Evolutionary conservation across 2,888 invertebrate genomes (phyloP).

Genomic region (Lasioglossum calceatum): DNA sequence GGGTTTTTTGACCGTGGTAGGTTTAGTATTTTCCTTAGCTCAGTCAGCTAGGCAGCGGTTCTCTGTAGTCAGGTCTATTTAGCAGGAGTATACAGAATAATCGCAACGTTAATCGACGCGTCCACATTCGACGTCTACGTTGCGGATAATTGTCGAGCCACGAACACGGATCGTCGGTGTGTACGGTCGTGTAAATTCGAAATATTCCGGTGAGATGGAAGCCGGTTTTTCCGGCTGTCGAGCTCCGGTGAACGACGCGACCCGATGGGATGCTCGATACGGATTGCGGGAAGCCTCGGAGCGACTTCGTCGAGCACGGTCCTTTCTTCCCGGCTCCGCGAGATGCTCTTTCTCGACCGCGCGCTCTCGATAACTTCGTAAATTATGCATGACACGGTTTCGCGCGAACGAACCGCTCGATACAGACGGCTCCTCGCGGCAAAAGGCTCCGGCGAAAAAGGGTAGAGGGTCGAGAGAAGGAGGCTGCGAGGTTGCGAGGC

Average conservation of each 20-base stretch:
- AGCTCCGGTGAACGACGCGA: background rate
- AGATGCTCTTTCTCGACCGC: constrained; percentile 4
- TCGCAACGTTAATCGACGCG: too few species aligned
- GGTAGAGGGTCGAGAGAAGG: background rate
- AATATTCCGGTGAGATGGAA: background rate
- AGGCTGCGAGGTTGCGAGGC: background rate
- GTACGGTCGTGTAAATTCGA: background rate
- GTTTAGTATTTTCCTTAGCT: too few species aligned
- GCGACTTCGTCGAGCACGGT: background rate
- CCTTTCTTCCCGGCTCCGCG: background rate
- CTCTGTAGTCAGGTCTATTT: too few species aligned
- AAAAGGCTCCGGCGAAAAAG: constrained; percentile 2
- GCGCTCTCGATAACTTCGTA: constrained; percentile 33
- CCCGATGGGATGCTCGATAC: background rate
- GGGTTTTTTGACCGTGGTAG: too few species aligned
- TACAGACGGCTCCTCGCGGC: constrained; percentile 18
- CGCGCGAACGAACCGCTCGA: constrained; percentile 34
- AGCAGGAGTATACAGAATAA: too few species aligned
- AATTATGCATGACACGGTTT: constrained; percentile 40
- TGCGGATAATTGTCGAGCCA: too few species aligned
- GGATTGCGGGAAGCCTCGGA: background rate
- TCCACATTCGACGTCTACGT: too few species aligned
- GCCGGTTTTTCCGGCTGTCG: background rate
- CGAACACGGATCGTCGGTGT: too few species aligned
- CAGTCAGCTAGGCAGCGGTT: too few species aligned